phyloP scores from a whole-genome alignment of 2,888 invertebrate species.

The Invenusta paracnida region DNA sequence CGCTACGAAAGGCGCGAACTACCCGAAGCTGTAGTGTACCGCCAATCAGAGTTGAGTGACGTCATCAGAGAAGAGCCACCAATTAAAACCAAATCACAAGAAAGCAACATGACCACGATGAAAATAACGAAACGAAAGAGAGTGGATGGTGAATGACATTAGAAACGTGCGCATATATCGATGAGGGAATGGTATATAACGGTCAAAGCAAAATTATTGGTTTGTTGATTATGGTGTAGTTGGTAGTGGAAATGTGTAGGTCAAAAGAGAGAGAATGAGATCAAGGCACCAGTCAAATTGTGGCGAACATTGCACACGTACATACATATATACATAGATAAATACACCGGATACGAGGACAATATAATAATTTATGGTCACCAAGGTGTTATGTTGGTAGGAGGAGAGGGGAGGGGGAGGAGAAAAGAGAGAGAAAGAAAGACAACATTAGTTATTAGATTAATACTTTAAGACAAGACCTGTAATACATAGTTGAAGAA shows the following conservation, averaged over 20 bases:
- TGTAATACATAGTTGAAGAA: neutral
- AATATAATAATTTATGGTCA: neutral
- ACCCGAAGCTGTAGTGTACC: constrained; percentile 91
- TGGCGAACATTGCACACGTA: too few relatives aligned
- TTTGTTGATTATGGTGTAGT: too few relatives aligned
- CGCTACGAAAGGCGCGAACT: constrained; percentile 98
- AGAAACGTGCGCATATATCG: too few relatives aligned
- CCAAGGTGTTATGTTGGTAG: neutral
- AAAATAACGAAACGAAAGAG: too few relatives aligned
- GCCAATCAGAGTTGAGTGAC: too few relatives aligned
- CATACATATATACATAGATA: too few relatives aligned
- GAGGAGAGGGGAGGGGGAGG: constrained; percentile 21
- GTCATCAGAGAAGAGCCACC: neutral
- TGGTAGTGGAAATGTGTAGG: neutral
- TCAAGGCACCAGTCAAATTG: neutral
- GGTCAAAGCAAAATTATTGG: too few relatives aligned
- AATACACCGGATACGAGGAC: too few relatives aligned
- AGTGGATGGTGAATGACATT: too few relatives aligned
- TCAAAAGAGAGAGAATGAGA: neutral
- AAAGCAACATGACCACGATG: too few relatives aligned
- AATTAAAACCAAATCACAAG: too few relatives aligned
- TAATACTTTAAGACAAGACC: neutral
- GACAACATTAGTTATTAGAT: constrained; percentile 10
- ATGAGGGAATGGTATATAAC: too few relatives aligned
- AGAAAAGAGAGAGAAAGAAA: constrained; percentile 18